These are phyloP conservation scores for Drosophila pseudoananassae DNA, from an alignment of 1,140 invertebrate species.

Conservation along the genomic window DNA sequence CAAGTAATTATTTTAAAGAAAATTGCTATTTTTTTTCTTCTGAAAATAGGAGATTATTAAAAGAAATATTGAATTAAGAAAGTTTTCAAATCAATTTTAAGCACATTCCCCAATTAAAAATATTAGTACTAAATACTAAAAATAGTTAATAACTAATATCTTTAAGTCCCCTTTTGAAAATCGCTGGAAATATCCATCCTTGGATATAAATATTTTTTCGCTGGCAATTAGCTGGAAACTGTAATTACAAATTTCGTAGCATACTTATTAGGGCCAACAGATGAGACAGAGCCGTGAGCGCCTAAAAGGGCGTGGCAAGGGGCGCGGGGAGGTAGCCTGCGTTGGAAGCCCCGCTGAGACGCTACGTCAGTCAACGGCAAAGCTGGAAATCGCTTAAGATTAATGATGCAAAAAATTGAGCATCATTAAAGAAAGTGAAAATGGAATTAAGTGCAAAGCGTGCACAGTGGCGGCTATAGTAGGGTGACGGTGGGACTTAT, in stretches of 20 bases:
- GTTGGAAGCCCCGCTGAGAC: constrained; percentile 42
- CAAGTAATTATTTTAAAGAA: no score
- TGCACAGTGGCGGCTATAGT: neutral
- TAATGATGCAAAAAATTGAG: constrained; percentile 81
- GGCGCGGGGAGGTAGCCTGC: neutral
- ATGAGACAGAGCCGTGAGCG: constrained; percentile 5
- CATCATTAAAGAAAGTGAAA: constrained; percentile 80
- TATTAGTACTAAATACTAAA: no score
- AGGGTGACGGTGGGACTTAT: constrained; percentile 1
- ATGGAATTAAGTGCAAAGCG: constrained; percentile 75
- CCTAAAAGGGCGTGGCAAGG: neutral
- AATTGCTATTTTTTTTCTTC: no score
- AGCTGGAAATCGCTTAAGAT: constrained; percentile 78
- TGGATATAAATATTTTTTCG: neutral
- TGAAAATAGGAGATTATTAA: no score
- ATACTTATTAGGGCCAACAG: constrained; percentile 37
- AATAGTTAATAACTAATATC: neutral
- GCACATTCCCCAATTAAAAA: no score
- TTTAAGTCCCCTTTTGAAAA: neutral
- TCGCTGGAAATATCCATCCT: neutral
- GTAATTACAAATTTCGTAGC: constrained; percentile 48
- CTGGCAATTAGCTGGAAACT: constrained; percentile 28
- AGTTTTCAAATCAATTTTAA: no score
- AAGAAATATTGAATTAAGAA: no score
- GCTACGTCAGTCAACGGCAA: constrained; percentile 61